Percentiles rank a stretch among this genome's conserved stretches.
Evolutionary conservation across 2,113 vertebrate genomes (phyloP).

Genomic region (Zosterops borbonicus): DNA sequence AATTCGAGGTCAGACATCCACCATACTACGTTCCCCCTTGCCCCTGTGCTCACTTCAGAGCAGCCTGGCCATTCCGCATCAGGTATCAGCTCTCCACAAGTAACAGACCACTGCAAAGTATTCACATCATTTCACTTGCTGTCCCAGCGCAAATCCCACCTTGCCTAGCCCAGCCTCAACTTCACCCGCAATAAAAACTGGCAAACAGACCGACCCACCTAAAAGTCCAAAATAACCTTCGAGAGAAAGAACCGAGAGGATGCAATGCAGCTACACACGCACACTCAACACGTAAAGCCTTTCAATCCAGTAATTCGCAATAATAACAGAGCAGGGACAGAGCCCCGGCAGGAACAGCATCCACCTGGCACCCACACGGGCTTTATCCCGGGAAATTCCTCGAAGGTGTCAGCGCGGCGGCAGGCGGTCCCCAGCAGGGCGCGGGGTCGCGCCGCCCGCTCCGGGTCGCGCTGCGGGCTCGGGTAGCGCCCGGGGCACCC

Average conservation of each 20-base stretch:
- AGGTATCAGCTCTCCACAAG: background rate
- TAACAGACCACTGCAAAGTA: too few relatives aligned
- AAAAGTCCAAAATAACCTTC: background rate
- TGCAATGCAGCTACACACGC: background rate
- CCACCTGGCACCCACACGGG: background rate
- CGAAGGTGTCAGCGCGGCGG: background rate
- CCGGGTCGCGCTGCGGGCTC: background rate
- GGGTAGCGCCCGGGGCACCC: background rate
- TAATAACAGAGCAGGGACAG: background rate
- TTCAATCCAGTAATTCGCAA: background rate
- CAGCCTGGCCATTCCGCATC: background rate
- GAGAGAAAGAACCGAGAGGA: background rate
- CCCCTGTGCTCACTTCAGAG: background rate
- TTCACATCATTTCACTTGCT: background rate
- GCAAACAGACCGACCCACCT: background rate
- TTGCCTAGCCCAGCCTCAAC: background rate
- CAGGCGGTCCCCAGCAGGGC: background rate
- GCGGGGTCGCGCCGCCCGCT: background rate
- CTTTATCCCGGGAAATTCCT: background rate
- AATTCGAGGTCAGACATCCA: background rate
- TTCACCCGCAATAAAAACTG: background rate
- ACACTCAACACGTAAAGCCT: background rate
- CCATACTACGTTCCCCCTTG: background rate
- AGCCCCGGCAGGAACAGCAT: background rate
- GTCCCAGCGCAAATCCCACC: background rate